Evolutionary conservation across 2,113 vertebrate genomes (phyloP), one percentile per base, ranked within the genome.

Genomic region (Murina feae): DNA sequence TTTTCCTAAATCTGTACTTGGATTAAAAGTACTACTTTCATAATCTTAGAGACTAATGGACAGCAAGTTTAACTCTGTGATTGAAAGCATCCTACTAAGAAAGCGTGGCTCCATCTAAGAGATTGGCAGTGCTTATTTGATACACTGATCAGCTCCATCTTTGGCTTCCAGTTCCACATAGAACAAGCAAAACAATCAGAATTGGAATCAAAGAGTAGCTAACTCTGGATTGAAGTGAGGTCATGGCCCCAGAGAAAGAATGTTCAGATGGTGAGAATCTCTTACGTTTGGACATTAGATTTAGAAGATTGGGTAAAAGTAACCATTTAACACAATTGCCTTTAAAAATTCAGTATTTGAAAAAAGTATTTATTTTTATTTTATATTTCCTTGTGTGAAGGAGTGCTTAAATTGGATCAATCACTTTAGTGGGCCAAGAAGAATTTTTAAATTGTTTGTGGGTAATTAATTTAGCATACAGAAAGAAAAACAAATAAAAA

Each of bases 171-270:
- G 17, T 60, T 53, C 7, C 35, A 49, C 28, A 86, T 1, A 86
- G n/a, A 90, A 83, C 5, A n/a, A 87, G 9, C 0, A 68, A 49
- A 68, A 11, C 28, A 82, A 44, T 21, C 2, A 63, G 30, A 60
- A 3, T 25, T 14, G 1, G 4, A 20, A 30, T 60, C 4, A 44
- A 51, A 75, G 8, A 51, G 37, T 13, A 13, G 4, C 0, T 6
- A 35, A 17, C 11, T 75, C 25, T 82, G 6, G 21, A 1, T 71
- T 25, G 18, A 47, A 88, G 32, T 35, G 32, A 72, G 1, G 32
- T 42, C 9, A 47, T 12, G 0, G 9, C 12, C 8, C n/a, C 20
- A 35, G 28, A 69, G 47, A 75, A 44, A 51, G 2, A 37, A 47
- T 71, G 7, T 76, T 53, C 1, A 44, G 6, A 42, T 82, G 20